Conservation (phyloP, 2,113 vertebrate species). For the Tragelaphus imberbis region DNA sequence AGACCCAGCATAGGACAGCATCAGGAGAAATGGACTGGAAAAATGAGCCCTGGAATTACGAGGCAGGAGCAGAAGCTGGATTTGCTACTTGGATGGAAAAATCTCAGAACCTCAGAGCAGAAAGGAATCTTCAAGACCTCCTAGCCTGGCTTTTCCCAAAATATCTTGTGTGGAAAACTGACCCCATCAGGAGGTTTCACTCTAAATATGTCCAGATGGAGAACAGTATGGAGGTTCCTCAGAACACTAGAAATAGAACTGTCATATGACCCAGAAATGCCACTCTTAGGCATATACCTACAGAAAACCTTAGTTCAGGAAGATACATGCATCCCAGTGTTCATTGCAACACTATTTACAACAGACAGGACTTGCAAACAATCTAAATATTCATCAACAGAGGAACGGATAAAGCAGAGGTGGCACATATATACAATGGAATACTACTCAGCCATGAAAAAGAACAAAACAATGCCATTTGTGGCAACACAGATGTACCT, state of each 20-base stretch:
- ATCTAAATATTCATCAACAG: not conserved
- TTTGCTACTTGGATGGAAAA: not conserved
- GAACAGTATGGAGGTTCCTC: not conserved
- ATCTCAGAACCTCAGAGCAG: not conserved
- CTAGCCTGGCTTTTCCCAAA: not conserved
- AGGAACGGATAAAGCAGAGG: not conserved
- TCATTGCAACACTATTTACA: not conserved
- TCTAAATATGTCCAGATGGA: not conserved
- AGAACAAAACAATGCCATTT: not conserved
- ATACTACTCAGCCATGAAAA: not conserved
- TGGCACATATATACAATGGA: not conserved
- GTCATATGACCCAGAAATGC: not conserved
- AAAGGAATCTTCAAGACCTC: not conserved
- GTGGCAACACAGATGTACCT: not conserved
- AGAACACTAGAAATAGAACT: not conserved
- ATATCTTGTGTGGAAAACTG: not conserved
- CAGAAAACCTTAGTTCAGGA: not conserved
- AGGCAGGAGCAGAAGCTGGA: not conserved
- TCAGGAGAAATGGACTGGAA: not conserved
- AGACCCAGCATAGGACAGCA: accelerated
- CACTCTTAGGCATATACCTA: not conserved
- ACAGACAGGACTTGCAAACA: not conserved
- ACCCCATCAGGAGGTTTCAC: not conserved
- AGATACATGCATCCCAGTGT: not conserved
- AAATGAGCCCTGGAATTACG: not conserved